Evolutionary conservation across 2,797 vertebrate genomes (phyloP).

Genomic region (Chelmon rostratus): DNA sequence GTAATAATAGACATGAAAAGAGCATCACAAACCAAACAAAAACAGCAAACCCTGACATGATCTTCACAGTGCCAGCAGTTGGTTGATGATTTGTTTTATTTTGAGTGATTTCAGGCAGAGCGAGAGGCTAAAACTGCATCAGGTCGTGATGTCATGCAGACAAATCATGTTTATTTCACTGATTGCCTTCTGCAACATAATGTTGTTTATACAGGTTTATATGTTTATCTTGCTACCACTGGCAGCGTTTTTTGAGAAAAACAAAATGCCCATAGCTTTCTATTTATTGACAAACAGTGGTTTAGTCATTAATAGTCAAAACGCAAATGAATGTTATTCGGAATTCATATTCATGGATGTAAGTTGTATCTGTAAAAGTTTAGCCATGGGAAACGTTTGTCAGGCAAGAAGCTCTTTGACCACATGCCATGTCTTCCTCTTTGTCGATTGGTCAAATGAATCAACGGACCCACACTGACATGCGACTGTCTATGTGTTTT

Average conservation of each 20-base stretch:
- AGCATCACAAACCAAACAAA: conserved; percentile 26
- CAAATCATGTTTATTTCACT: conserved; percentile 30
- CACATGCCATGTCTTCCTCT: background rate
- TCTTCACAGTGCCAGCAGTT: conserved; percentile 27
- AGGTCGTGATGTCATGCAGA: conserved; percentile 17
- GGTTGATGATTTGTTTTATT: conserved; percentile 48
- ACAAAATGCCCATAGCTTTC: background rate
- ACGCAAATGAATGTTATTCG: too few relatives aligned
- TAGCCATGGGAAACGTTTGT: too few relatives aligned
- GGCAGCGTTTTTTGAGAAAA: background rate
- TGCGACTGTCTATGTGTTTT: background rate
- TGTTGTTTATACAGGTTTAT: conserved; percentile 12
- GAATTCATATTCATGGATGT: background rate
- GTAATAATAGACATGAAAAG: conserved; percentile 19
- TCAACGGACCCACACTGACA: background rate
- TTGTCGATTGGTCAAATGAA: background rate
- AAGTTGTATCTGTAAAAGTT: background rate
- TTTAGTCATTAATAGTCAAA: too few relatives aligned
- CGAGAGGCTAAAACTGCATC: conserved; percentile 23
- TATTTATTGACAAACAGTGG: background rate
- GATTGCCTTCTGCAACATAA: background rate
- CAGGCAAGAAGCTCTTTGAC: background rate
- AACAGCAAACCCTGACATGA: background rate
- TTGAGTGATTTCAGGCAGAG: conserved; percentile 33
- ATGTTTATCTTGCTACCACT: background rate